Conservation (phyloP, 2,113 vertebrate genomes). For the Pelusios castaneus region DNA sequence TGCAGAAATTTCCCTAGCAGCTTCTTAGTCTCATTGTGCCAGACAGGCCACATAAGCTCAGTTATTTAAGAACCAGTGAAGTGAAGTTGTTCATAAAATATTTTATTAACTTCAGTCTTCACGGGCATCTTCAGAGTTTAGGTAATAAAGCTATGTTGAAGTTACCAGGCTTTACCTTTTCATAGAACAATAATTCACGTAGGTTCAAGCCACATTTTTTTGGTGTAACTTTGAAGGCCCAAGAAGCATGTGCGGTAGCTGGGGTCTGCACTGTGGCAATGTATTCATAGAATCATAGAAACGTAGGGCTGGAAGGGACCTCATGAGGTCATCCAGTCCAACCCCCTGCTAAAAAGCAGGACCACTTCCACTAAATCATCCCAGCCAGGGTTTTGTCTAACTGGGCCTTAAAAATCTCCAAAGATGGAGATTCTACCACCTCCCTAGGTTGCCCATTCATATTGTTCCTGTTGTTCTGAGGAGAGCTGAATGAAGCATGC, state of each 20-base stretch:
- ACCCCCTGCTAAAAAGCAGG: no score
- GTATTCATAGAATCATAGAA: no score
- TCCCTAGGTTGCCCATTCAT: no score
- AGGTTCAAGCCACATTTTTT: slow-evolving; percentile 37
- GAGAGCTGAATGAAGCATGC: neutral
- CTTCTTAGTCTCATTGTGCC: slow-evolving; percentile 62
- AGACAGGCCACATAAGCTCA: slow-evolving; percentile 64
- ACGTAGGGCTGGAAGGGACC: no score
- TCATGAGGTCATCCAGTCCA: no score
- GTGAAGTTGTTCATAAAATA: slow-evolving; percentile 76
- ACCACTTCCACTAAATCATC: no score
- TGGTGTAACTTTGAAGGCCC: slow-evolving; percentile 57
- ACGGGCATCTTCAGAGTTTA: slow-evolving; percentile 65
- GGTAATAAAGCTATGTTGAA: slow-evolving; percentile 72
- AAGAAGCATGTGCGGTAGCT: neutral
- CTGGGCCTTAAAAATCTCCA: no score
- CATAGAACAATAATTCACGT: slow-evolving; percentile 62
- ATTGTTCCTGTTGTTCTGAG: neutral
- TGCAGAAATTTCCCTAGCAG: slow-evolving; percentile 55
- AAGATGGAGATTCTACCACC: no score
- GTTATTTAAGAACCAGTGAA: slow-evolving; percentile 66
- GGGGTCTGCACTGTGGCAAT: slow-evolving; percentile 1
- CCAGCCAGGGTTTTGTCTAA: no score
- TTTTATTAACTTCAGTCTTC: slow-evolving; percentile 74
- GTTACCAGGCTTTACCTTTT: slow-evolving; percentile 63